These are phyloP conservation scores for Festucalex cinctus DNA, from an alignment of 2,113 vertebrate genomes.

Conservation along the genomic window DNA sequence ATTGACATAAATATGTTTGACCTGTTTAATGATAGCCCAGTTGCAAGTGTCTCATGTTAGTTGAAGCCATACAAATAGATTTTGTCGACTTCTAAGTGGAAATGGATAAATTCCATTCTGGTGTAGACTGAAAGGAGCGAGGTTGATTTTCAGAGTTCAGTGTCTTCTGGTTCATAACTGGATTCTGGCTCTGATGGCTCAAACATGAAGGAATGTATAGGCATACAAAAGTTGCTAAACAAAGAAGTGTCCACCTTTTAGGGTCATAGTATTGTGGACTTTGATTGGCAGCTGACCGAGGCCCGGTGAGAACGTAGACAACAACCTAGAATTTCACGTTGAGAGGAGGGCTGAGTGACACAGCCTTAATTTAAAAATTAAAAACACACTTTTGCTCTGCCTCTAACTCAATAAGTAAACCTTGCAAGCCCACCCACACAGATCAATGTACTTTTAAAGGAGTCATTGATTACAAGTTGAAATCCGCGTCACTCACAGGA, in stretches of 20 bases:
- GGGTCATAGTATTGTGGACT: too few relatives aligned
- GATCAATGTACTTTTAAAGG: constrained; percentile 91
- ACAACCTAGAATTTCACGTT: too few relatives aligned
- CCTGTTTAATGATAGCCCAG: too few relatives aligned
- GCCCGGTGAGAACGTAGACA: too few relatives aligned
- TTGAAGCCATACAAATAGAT: too few relatives aligned
- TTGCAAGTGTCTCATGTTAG: too few relatives aligned
- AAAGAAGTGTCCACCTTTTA: neutral
- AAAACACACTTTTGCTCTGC: neutral
- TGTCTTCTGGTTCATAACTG: neutral
- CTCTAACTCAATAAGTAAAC: constrained; percentile 22
- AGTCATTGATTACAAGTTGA: constrained; percentile 93
- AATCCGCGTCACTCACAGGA: constrained; percentile 80
- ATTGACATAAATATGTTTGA: too few relatives aligned
- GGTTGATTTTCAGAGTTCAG: neutral
- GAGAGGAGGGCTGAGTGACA: too few relatives aligned
- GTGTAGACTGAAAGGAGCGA: too few relatives aligned
- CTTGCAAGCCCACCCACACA: constrained; percentile 77
- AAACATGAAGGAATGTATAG: neutral
- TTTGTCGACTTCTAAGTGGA: too few relatives aligned
- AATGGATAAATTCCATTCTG: too few relatives aligned
- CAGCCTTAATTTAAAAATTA: neutral
- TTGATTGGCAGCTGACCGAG: neutral
- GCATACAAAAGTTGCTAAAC: neutral
- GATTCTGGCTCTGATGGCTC: neutral